Evolutionary conservation across 2,797 vertebrate genomes (phyloP).

Genomic region (Dermochelys coriacea): DNA sequence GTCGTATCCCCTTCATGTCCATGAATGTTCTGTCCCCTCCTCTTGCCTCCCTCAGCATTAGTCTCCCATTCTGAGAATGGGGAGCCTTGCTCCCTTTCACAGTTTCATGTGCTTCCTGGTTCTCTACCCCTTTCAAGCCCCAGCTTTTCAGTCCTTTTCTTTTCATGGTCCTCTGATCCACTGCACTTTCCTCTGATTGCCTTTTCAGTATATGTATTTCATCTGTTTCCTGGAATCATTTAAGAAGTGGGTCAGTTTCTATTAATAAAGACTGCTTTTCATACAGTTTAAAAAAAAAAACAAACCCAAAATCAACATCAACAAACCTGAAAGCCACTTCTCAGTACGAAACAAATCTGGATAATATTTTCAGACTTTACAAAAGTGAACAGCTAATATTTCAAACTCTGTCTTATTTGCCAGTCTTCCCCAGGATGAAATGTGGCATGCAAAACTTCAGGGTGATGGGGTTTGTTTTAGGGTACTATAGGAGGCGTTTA

Average conservation of each 20-base stretch:
- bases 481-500: neutral
- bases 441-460: neutral
- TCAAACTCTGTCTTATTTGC: neutral
- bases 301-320: neutral
- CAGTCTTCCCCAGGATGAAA: neutral
- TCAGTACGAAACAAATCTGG: neutral
- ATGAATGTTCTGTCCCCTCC: neutral
- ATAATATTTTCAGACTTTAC: neutral
- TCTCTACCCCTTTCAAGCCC: neutral
- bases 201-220: neutral
- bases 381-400: neutral
- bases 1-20: neutral
- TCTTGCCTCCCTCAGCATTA: neutral
- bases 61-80: neutral
- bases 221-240: neutral
- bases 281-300: neutral
- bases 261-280: neutral
- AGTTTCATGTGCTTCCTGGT: neutral
- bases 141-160: accelerated
- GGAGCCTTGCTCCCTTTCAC: neutral
- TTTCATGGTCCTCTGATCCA: neutral
- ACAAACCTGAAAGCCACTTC: neutral
- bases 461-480: neutral
- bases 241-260: neutral
- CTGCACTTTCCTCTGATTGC: neutral